phyloP scores from a whole-genome alignment of 2,113 vertebrate genomes.

The Puma concolor region DNA sequence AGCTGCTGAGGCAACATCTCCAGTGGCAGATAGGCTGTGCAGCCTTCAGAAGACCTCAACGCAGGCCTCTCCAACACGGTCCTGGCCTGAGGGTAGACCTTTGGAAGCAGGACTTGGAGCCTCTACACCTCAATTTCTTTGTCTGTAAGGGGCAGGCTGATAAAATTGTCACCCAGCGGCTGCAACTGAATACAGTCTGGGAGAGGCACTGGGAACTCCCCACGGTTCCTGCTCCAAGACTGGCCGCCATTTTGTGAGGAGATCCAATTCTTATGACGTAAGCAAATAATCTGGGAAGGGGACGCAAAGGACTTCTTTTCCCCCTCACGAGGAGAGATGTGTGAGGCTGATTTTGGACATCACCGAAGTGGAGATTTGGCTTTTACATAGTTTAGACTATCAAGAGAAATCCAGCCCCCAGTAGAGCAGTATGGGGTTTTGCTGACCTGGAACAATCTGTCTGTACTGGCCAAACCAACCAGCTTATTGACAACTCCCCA shows the following conservation, averaged over 20 bases:
- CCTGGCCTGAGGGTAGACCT: not conserved
- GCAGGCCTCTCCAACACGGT: not conserved
- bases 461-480: not conserved
- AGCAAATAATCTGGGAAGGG: not conserved
- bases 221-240: not conserved
- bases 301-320: not conserved
- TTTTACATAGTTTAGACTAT: not conserved
- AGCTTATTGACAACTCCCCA: not conserved
- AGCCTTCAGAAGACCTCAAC: fast-evolving
- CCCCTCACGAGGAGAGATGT: not conserved
- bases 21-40: not conserved
- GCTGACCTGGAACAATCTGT: not conserved
- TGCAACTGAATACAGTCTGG: not conserved
- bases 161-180: not conserved
- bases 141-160: not conserved
- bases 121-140: not conserved
- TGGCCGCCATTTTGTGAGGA: not conserved
- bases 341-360: not conserved
- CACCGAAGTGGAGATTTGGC: not conserved
- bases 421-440: not conserved
- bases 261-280: not conserved
- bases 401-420: not conserved
- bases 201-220: not conserved
- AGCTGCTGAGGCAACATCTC: not conserved
- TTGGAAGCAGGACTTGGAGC: not conserved